A percentile compares a stretch with the other conserved stretches of the same genome.
These are phyloP conservation scores for Leucopternis melanops DNA, from an alignment of 2,113 vertebrate species.

Conservation along the genomic window DNA sequence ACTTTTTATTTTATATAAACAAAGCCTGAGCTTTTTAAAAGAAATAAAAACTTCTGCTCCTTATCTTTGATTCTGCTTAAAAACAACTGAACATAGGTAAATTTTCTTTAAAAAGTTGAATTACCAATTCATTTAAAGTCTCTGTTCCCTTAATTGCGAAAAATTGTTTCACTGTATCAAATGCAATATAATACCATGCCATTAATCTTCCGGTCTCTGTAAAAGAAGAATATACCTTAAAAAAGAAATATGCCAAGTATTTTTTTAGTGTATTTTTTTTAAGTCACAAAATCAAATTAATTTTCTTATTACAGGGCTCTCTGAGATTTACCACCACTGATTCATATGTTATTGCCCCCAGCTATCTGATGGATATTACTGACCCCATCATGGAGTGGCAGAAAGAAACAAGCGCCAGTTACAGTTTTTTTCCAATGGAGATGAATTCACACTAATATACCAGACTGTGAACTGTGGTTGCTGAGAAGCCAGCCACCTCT, in stretches of 20 bases:
- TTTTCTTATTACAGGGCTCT: not conserved
- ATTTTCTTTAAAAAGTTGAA: conserved; percentile 26
- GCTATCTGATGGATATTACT: not conserved
- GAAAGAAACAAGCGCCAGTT: not conserved
- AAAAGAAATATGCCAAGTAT: not conserved
- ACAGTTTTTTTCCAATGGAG: not conserved
- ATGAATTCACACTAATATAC: not conserved
- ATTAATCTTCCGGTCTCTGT: conserved; percentile 90
- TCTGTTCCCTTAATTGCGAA: conserved; percentile 81
- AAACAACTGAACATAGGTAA: not conserved
- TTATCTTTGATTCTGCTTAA: not conserved
- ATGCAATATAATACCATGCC: conserved; percentile 92
- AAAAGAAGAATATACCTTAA: conserved; percentile 6
- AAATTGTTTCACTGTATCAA: conserved; percentile 93
- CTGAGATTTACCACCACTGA: not conserved
- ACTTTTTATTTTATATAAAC: not conserved
- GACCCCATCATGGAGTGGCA: not conserved
- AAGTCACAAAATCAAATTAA: not conserved
- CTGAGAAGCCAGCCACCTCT: not conserved
- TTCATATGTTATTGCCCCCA: not conserved
- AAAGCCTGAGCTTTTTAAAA: not conserved
- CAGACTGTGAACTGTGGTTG: not conserved
- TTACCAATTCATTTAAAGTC: conserved; percentile 88
- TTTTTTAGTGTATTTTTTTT: not conserved
- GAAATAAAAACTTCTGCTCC: not conserved